phyloP scores from a whole-genome alignment of 2,797 vertebrate species.

The Ceryle rudis region DNA sequence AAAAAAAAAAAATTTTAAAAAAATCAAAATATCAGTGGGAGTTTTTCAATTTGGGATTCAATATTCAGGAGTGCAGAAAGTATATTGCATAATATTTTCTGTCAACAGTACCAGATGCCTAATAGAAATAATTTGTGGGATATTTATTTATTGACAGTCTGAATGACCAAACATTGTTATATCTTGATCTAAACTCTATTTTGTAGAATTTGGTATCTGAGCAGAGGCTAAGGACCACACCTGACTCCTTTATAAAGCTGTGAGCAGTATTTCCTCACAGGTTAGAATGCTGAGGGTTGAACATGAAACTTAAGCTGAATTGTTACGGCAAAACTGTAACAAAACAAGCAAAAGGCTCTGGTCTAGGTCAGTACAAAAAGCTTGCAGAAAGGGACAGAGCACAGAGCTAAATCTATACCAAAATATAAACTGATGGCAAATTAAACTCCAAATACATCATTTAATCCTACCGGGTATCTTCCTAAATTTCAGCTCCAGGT shows the following conservation, averaged over 20 bases:
- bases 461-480: not conserved
- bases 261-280: not conserved
- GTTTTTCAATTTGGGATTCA: not conserved
- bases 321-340: not conserved
- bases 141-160: not conserved
- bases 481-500: not conserved
- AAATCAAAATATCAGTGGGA: fast-evolving
- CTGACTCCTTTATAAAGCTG: not conserved
- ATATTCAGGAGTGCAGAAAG: not conserved
- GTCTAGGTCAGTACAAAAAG: not conserved
- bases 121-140: not conserved
- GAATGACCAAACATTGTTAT: not conserved
- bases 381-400: not conserved
- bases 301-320: not conserved
- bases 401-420: not conserved
- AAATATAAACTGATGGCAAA: not conserved
- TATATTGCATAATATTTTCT: not conserved
- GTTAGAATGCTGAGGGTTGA: not conserved
- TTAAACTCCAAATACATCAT: not conserved
- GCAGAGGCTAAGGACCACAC: not conserved
- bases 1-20: too few species aligned
- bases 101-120: not conserved
- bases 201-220: not conserved
- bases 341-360: not conserved
- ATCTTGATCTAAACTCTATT: not conserved